These are phyloP conservation scores for Bovichtus variegatus DNA, from an alignment of 2,797 vertebrate genomes.

Conservation along the genomic window DNA sequence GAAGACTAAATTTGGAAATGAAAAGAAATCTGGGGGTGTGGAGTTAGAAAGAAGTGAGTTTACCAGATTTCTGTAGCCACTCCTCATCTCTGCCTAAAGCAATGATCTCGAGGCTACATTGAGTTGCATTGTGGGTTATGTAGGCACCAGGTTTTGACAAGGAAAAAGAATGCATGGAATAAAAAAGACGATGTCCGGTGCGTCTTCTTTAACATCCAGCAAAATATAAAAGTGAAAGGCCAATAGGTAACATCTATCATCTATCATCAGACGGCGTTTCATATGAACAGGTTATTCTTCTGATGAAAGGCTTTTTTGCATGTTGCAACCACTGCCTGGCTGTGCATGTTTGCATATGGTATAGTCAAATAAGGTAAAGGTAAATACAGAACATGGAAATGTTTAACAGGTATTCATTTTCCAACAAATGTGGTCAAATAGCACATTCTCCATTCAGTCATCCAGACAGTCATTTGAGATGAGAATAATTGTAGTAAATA, in stretches of 20 bases:
- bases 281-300: background rate
- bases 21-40: too few species aligned
- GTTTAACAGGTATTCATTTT: background rate
- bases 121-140: constrained; percentile 3
- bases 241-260: background rate
- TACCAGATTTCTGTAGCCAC: background rate
- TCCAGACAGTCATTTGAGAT: background rate
- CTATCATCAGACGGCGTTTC: background rate
- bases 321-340: background rate
- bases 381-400: background rate
- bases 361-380: background rate
- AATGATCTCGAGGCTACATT: background rate
- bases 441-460: background rate
- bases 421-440: too few species aligned
- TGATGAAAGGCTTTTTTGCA: background rate
- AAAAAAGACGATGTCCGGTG: background rate
- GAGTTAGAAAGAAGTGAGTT: too few species aligned
- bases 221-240: background rate
- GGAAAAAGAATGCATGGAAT: background rate
- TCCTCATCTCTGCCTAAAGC: background rate
- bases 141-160: background rate
- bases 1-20: background rate
- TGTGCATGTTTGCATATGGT: background rate
- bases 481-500: background rate
- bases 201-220: too few species aligned